Evolutionary conservation across 2,888 invertebrate species (phyloP).

Genomic region (Nomada flava): DNA sequence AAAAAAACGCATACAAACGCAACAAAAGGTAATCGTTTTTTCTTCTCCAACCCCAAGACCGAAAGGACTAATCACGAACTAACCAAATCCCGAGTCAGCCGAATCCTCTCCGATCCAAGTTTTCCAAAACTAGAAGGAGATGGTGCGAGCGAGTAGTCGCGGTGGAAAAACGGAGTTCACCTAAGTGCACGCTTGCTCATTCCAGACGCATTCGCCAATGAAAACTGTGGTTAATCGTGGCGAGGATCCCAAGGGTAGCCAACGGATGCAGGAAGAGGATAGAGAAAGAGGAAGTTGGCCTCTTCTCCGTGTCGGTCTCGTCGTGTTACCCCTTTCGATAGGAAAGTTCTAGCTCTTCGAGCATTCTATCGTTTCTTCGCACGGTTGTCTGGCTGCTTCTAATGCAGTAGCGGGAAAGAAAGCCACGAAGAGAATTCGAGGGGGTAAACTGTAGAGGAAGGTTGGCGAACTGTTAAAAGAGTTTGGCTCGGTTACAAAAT

Average conservation of each 20-base stretch:
- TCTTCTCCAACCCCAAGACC: conserved; percentile 1
- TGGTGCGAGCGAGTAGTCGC: conserved; percentile 2
- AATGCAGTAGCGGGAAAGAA: conserved; percentile 49
- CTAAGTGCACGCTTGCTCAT: conserved; percentile 64
- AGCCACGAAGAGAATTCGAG: background rate
- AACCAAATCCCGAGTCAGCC: conserved; percentile 38
- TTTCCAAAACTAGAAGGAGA: conserved; percentile 4
- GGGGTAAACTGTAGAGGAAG: conserved; percentile 12
- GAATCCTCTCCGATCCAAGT: conserved; percentile 45
- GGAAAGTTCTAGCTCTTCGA: conserved; percentile 72
- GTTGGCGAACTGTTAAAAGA: conserved; percentile 70
- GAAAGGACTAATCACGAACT: conserved; percentile 40
- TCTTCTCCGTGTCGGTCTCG: conserved; percentile 65
- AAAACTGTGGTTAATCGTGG: conserved; percentile 69
- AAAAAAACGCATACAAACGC: background rate
- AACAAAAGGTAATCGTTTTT: background rate
- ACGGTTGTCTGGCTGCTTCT: conserved; percentile 72
- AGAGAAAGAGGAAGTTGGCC: conserved; percentile 68
- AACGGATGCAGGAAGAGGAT: conserved; percentile 14
- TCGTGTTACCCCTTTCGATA: conserved; percentile 68
- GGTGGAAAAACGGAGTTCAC: conserved; percentile 31
- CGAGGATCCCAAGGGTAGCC: conserved; percentile 15
- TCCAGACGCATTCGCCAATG: conserved; percentile 68
- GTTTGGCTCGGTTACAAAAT: conserved; percentile 74
- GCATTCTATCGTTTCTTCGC: conserved; percentile 58